Evolutionary conservation across 2,797 vertebrate species (phyloP).

Genomic region (Schizopygopsis malacanthus): DNA sequence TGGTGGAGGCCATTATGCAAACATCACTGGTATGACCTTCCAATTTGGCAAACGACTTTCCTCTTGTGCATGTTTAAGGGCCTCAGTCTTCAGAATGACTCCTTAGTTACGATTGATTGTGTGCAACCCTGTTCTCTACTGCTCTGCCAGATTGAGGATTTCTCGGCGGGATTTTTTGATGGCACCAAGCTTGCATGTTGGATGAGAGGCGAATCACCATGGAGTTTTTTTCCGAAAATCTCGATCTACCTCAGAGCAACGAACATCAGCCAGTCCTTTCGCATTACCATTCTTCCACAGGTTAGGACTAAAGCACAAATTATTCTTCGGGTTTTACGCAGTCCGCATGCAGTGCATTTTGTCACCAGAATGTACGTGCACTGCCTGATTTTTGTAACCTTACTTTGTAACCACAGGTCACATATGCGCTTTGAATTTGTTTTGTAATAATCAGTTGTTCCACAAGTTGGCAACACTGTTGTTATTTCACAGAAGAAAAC

Average conservation of each 20-base stretch:
- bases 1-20: slow-evolving; percentile 88
- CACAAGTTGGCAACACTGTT: no score
- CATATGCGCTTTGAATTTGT: no score
- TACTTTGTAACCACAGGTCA: no score
- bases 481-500: no score
- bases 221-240: slow-evolving; percentile 93
- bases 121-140: neutral
- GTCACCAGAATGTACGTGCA: neutral
- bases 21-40: slow-evolving; percentile 84
- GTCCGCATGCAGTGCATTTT: no score
- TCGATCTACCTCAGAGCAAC: slow-evolving; percentile 93
- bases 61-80: neutral
- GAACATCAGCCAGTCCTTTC: slow-evolving; percentile 92
- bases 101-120: neutral
- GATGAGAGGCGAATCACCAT: slow-evolving; percentile 87
- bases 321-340: neutral
- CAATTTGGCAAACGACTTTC: neutral
- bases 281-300: slow-evolving; percentile 93
- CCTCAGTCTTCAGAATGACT: neutral
- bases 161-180: slow-evolving; percentile 92
- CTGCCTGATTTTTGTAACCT: neutral
- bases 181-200: slow-evolving; percentile 95
- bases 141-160: slow-evolving; percentile 84
- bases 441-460: no score
- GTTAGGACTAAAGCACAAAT: slow-evolving; percentile 67